Evolutionary conservation across 2,888 invertebrate genomes (phyloP), one percentile per base, ranked within the genome.

Genomic region (Alentia gelatinosa): DNA sequence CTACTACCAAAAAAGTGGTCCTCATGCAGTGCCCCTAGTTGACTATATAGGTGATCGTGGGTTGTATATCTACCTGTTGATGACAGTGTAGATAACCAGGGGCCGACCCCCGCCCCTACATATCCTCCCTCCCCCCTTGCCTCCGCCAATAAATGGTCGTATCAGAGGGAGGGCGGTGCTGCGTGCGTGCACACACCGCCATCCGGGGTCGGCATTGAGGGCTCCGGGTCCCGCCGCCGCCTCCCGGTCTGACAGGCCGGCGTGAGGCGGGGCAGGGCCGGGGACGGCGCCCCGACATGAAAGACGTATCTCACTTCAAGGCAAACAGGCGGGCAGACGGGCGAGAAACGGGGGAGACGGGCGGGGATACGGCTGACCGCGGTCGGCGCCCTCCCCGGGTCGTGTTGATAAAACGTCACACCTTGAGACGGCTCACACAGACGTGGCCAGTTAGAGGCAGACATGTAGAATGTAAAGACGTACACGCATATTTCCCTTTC

Each of bases 1-100:
- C 79, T 79, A 35, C 39, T 79, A 15, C 79, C 39, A 15, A 79
- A 79, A 79, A 79, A 79, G 79, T 79, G 79, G 79, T n/a, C 23
- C 19, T 19, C 19, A 15, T 12, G 15, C 15, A 23, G 37, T n/a
- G n/a, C 79, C 79, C 79, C 79, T 79, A 79, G 35, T 26, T 3
- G 79, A 26, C 79, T 79, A 79, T 79, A 79, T 79, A 79, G 79
- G 79, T 37, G 79, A 79, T 26, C 26, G 79, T 79, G 79, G 79
- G 79, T 79, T 79, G 79, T 79, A 79, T 79, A 79, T 79, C 79
- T 79, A 79, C 79, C 79, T 79, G 79, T 39, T 79, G 79, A 35
- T 39, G 79, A 35, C 79, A 79, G 39, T 79, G 37, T 35, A 79
- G 79, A 79, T 79, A 79, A 79, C 79, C 63, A n/a, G 23, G 23